Evolutionary conservation across 1,140 invertebrate species (phyloP), one percentile per base, ranked within the genome.

Genomic region (Leptinotarsa defecta): DNA sequence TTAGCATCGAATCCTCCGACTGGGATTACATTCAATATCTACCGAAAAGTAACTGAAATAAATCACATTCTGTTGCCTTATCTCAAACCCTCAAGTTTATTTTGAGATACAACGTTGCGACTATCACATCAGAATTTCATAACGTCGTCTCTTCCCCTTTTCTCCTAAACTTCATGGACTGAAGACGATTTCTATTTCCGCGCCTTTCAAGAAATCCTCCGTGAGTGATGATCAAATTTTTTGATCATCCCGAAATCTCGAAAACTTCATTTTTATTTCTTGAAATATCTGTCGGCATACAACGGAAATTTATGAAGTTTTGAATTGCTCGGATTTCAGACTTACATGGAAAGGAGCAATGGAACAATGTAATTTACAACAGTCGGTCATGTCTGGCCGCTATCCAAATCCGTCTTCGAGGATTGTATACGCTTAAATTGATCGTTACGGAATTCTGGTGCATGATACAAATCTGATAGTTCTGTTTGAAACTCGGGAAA

Each of bases 161-260:
- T 57, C 52, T 57, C 52, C 52, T 19, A 19, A 57, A 57, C 6
- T 57, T 57, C 52, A 57, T 17, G n/a, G 52, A 57, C 52, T 19
- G 52, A 57, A 57, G 52, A 57, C 52, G 52, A 57, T 57, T 57
- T 19, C 15, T 19, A 57, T 57, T 17, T 57, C 52, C 52, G 52
- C 15, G 52, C 52, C 52, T 57, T 57, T 57, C 52, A 57, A n/a
- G 52, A 17, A 57, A 57, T 57, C n/a, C 52, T 15, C 52, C n/a
- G 52, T 57, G 52, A 57, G 52, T 57, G 52, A 57, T 57, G 52
- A 57, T 57, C 52, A 19, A 43, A 57, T 57, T n/a, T 57, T 57
- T 57, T 57, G n/a, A 17, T 19, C 15, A 17, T 8, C 6, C 52
- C n/a, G n/a, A 19, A 57, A 57, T 57, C 52, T 57, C 52, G 17